Percentiles rank a stretch among this genome's conserved stretches.
phyloP scores from a whole-genome alignment of 2,113 vertebrate genomes.

The Podarcis cretensis region DNA sequence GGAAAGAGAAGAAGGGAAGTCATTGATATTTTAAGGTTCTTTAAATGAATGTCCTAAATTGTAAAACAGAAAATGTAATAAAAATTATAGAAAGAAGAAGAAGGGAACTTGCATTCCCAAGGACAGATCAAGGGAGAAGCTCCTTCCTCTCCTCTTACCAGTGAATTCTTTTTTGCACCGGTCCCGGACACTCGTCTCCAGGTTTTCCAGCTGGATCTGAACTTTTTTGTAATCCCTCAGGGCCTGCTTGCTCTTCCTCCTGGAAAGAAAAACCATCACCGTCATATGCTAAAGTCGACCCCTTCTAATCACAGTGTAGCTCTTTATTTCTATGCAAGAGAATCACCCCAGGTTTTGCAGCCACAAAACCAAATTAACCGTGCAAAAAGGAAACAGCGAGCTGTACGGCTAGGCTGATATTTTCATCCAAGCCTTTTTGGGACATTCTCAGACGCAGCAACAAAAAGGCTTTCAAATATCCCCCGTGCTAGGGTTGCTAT shows the following conservation, averaged over 20 bases:
- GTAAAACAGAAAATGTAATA: no score
- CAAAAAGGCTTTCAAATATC: no score
- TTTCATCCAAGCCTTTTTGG: no score
- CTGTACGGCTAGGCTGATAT: no score
- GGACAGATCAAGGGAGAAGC: not conserved
- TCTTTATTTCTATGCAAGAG: not conserved
- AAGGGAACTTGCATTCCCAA: not conserved
- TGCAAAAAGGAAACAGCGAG: not conserved
- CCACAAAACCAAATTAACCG: not conserved
- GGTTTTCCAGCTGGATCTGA: slow-evolving; percentile 97
- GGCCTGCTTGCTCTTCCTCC: slow-evolving; percentile 98
- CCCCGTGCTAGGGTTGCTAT: no score
- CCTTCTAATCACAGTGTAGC: not conserved
- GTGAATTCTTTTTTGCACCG: slow-evolving; percentile 99
- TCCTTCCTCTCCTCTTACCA: slow-evolving; percentile 72
- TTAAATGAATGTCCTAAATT: no score
- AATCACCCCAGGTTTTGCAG: not conserved
- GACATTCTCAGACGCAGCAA: no score
- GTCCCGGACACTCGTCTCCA: slow-evolving; percentile 97
- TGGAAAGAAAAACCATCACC: slow-evolving; percentile 59
- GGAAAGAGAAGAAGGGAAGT: no score
- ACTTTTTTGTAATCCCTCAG: slow-evolving; percentile 98
- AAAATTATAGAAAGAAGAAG: no score
- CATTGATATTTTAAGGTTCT: no score
- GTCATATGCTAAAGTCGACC: not conserved